phyloP scores from a whole-genome alignment of 2,797 vertebrate species.

The Lagodon rhomboides region DNA sequence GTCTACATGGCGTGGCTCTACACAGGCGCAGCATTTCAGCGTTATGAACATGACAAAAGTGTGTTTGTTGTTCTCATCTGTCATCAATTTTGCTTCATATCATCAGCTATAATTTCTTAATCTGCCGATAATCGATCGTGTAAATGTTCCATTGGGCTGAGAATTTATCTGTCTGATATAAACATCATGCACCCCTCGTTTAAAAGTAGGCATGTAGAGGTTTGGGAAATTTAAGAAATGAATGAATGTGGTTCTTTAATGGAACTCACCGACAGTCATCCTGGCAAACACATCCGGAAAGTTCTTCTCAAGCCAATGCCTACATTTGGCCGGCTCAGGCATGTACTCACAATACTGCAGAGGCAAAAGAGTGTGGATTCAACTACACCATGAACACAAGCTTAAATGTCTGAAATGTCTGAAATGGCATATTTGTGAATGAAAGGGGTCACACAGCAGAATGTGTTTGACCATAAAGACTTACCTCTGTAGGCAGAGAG shows the following conservation, averaged over 20 bases:
- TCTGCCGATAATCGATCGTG: too few relatives aligned
- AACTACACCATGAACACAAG: neutral
- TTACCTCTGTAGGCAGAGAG: constrained; percentile 97
- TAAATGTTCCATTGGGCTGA: too few relatives aligned
- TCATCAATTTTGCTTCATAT: too few relatives aligned
- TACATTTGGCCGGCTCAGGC: constrained; percentile 98
- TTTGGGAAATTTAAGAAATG: neutral
- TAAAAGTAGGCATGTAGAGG: neutral
- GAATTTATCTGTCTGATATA: too few relatives aligned
- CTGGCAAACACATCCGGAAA: constrained; percentile 98
- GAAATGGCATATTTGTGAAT: neutral
- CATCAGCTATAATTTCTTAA: too few relatives aligned
- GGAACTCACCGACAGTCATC: constrained; percentile 93
- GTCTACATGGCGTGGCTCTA: too few relatives aligned
- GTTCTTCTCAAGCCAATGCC: constrained; percentile 99
- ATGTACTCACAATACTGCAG: constrained; percentile 98
- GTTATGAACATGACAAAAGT: too few relatives aligned
- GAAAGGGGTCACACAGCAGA: neutral
- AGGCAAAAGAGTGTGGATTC: constrained; percentile 37
- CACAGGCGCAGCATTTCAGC: too few relatives aligned
- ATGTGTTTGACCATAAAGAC: constrained; percentile 32
- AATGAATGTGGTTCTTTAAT: neutral
- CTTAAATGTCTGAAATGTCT: neutral
- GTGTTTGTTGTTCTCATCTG: too few relatives aligned
- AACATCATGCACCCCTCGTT: too few relatives aligned